Base-by-base conservation (phyloP, 2,113 vertebrate genomes). In the Etheostoma cragini region DNA sequence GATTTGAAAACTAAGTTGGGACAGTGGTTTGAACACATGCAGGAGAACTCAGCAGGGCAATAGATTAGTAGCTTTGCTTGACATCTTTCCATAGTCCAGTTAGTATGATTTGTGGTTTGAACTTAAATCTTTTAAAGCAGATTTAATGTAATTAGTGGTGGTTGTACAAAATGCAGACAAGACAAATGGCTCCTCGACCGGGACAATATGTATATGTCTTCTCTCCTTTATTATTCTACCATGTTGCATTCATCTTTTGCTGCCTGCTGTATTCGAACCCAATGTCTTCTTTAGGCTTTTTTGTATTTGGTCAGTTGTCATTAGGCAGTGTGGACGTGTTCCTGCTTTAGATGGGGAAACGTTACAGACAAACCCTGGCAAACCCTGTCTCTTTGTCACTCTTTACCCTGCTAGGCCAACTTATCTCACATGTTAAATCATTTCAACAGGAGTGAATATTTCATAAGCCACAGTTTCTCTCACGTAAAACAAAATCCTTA, bases 131-230 rank as follows among this genome's bases (percentile, higher is more conserved):
- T 56, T 82, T 45, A 82, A 60, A 67, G 33, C 49, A 80, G 63
- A 77, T 58, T 76, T 49, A 67, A 6, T 26, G 21, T 71, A 71
- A 84, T 81, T 87, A 78, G 14, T 45, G 49, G 66, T 15, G 54
- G 61, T 33, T 76, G 50, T 19, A 57, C 46, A 54, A 79, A 82
- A 74, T 45, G 15, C n/a, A 60, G 60, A 76, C 65, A 81, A 76
- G 78, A 81, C 75, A 67, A 86, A 79, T 81, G 70, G 30, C 71
- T 73, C 19, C 56, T 42, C 45, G 54, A 33, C 60, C 63, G n/a
- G 3, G 45, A 35, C 22, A 45, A 81, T 78, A 72, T 69, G 58
- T 66, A 77, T 15, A 62, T 26, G 35, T 67, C 56, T 78, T 35
- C 35, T 78, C n/a, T 71, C 22, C 63, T 76, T 74, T 50, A 65